Base-by-base conservation (phyloP, 2,888 invertebrate genomes). In the Achlya flavicornis region DNA sequence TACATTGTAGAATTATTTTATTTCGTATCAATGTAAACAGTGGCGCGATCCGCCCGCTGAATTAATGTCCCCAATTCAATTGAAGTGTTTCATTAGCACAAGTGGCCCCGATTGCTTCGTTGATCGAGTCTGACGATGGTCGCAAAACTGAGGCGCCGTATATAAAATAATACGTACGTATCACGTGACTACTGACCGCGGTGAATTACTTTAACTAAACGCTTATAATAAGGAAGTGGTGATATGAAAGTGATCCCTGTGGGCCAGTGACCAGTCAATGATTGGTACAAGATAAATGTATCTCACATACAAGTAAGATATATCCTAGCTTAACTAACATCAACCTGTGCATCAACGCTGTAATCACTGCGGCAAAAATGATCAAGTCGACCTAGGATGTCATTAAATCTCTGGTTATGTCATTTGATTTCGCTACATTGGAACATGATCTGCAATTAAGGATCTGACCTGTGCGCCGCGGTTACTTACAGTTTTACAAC, bases 21-120 rank as follows among this genome's bases (percentile, higher is more conserved):
- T 81, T 75, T 79, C 72, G 75, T 81, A 76, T 73, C 79, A 86
- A 81, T 87, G 84, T 89, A 89, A 89, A 90, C 86, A 91, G 79
- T 76, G 75, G 78, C 77, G 78, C 85, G 81, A 85, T 86, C 86
- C 83, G 77, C 76, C 79, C 71, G 85, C 86, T 88, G 89, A 92
- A 92, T 91, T 89, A 92, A 91, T 90, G 93, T 90, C 89, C 92
- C 92, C 92, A 93, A 93, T 93, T 90, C 93, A 93, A 92, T 93
- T 92, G 90, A 91, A 91, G 88, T 90, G 92, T 92, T 93, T 93
- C 91, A 93, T 93, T 93, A 93, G 92, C 88, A 89, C 93, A 93
- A 93, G 93, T 93, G 93, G 93, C 88, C 89, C 86, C 92, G 93
- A 93, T 93, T 93, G 93, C 91, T 91, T 90, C 89, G 92, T 91